Evolutionary conservation across 2,797 vertebrate species (phyloP), one percentile per base, ranked within the genome.

Genomic region (Smutsia temminckii): DNA sequence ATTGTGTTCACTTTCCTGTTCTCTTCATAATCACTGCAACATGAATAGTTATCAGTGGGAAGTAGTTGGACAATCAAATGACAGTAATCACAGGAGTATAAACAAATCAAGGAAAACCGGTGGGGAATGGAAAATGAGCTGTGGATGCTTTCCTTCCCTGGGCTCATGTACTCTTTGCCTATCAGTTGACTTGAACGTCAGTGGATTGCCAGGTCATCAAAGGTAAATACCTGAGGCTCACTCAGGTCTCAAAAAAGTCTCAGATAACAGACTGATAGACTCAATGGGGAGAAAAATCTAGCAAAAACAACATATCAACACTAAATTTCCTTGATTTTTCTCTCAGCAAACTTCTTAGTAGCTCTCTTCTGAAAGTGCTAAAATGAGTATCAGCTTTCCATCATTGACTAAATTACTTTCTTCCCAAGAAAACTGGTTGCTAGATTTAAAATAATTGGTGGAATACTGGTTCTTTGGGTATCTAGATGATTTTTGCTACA

Each of bases 1-100:
- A 97, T 78, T 97, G 97, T 98, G 98, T 98, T 98, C 97, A 85
- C 97, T 97, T 96, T 97, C 97, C 96, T 96, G 90, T 95, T 97
- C 96, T 93, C 95, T 93, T 92, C 87, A 78, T 98, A 98, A 98
- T 97, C 93, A 23, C 96, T 97, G 97, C 97, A 98, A 97, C 96
- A 98, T 96, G 94, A 97, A 96, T 71, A 93, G 79, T 96, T 98
- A 97, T 98, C 96, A 94, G 97, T 87, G 97, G 93, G 74, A 96
- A 81, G 96, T 66, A 77, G 59, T 91, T 96, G 95, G 98, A 97
- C 95, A 98, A 97, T 97, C 96, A 98, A 94, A 97, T 97, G 97
- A 95, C 96, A 97, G 97, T 96, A 98, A 98, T 98, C 85, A 95
- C 88, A 96, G 93, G 96, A 93, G 1, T 8, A 6, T 97, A 98